phyloP scores from a whole-genome alignment of 2,113 vertebrate species.

The Coreoperca whiteheadi region DNA sequence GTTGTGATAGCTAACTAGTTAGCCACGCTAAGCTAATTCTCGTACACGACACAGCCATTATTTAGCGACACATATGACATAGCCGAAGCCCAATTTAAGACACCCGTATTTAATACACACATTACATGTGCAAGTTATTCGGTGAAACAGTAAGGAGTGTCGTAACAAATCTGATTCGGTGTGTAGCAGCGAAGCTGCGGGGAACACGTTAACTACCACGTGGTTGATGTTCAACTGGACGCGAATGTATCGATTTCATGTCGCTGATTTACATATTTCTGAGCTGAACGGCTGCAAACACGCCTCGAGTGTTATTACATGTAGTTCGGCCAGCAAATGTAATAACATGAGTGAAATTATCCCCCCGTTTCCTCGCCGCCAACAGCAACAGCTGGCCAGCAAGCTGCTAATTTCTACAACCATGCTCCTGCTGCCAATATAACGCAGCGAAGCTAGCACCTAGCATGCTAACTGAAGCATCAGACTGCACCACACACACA shows the following conservation, averaged over 20 bases:
- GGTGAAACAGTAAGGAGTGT: fast-evolving
- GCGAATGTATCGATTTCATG: constrained; percentile 62
- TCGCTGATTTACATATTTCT: constrained; percentile 49
- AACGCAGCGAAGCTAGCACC: constrained; percentile 53
- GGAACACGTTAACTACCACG: constrained; percentile 76
- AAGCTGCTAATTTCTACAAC: constrained; percentile 50
- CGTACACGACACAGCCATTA: constrained; percentile 61
- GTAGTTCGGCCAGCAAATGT: fast-evolving
- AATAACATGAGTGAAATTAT: fast-evolving
- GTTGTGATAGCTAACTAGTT: constrained; percentile 35
- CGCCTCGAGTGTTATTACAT: fast-evolving
- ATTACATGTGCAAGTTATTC: fast-evolving
- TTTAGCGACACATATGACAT: not conserved
- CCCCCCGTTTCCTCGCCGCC: fast-evolving
- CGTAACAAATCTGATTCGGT: constrained; percentile 6
- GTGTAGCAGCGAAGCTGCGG: constrained; percentile 26
- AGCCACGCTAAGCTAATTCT: constrained; percentile 73
- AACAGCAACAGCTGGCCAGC: constrained; percentile 14
- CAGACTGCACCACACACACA: constrained; percentile 44
- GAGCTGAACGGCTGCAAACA: not conserved
- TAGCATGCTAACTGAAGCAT: constrained; percentile 68
- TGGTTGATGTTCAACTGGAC: constrained; percentile 70
- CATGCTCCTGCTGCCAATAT: constrained; percentile 52
- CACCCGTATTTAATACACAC: not conserved
- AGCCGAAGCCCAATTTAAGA: not conserved